Conservation (phyloP, 2,797 vertebrate species). For the Poecilia wingei region DNA sequence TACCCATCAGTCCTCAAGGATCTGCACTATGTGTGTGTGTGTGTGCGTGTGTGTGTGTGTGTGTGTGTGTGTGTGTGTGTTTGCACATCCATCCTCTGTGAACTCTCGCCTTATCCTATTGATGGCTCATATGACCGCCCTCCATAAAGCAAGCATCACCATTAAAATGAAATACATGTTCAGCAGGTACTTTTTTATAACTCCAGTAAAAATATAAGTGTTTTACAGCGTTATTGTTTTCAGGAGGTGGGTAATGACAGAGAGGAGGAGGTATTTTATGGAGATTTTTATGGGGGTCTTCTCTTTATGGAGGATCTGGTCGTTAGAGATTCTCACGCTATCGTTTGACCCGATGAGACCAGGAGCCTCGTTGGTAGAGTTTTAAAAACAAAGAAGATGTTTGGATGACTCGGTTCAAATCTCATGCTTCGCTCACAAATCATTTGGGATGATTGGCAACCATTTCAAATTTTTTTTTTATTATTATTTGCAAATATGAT, state of each 20-base stretch:
- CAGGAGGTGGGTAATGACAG: constrained; percentile 71
- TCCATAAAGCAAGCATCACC: constrained; percentile 77
- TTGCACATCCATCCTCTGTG: constrained; percentile 55
- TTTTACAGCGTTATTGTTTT: constrained; percentile 84
- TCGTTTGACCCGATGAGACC: constrained; percentile 49
- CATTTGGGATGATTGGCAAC: not conserved
- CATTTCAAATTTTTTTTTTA: not conserved
- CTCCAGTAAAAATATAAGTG: constrained; percentile 79
- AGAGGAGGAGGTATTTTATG: constrained; percentile 78
- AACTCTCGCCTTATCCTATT: constrained; percentile 73
- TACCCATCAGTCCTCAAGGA: constrained; percentile 61
- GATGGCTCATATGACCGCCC: constrained; percentile 76
- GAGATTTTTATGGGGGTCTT: constrained; percentile 79
- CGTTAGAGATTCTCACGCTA: constrained; percentile 79
- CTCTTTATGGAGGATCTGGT: constrained; percentile 72
- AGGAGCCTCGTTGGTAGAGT: not conserved
- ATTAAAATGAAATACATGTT: constrained; percentile 77
- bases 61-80: constrained; percentile 53
- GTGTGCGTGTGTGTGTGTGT: constrained; percentile 47
- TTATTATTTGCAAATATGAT: not conserved
- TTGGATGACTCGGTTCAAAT: not conserved
- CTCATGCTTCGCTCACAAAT: not conserved
- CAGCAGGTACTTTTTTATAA: constrained; percentile 74
- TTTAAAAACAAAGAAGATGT: not conserved
- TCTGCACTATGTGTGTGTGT: constrained; percentile 16